Conservation (phyloP, 2,797 vertebrate species). For the Danio aesculapii region DNA sequence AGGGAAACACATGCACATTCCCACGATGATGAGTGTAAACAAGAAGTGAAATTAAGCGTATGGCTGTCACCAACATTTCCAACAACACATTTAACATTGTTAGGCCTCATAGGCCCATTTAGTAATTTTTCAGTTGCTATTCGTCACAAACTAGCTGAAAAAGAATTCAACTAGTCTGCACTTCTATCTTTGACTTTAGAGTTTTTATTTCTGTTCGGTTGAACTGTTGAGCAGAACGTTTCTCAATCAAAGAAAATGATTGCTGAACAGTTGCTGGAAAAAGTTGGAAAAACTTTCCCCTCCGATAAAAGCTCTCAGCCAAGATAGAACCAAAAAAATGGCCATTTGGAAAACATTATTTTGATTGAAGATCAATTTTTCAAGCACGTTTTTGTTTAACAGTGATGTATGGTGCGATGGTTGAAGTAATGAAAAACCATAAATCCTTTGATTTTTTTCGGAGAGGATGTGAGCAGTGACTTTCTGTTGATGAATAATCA, state of each 20-base stretch:
- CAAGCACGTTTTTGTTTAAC: conserved; percentile 42
- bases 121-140: not conserved
- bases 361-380: conserved; percentile 46
- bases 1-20: conserved; percentile 19
- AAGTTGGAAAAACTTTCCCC: conserved; percentile 1
- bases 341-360: conserved; percentile 50
- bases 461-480: conserved; percentile 27
- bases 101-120: conserved; percentile 10
- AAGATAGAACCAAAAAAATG: not conserved
- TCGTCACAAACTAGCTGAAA: not conserved
- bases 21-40: conserved; percentile 11
- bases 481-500: conserved; percentile 49
- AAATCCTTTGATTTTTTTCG: conserved; percentile 45
- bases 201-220: not conserved
- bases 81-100: not conserved
- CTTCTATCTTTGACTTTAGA: not conserved
- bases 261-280: not conserved
- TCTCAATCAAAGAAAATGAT: not conserved
- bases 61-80: conserved; percentile 24
- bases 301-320: conserved; percentile 14
- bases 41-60: conserved; percentile 18
- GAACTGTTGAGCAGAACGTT: not conserved
- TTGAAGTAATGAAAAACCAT: conserved; percentile 56
- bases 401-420: conserved; percentile 51
- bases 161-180: not conserved